Evolutionary conservation across 1,140 invertebrate species (phyloP), one percentile per base, ranked within the genome.

Genomic region (Bradysia coprophila): DNA sequence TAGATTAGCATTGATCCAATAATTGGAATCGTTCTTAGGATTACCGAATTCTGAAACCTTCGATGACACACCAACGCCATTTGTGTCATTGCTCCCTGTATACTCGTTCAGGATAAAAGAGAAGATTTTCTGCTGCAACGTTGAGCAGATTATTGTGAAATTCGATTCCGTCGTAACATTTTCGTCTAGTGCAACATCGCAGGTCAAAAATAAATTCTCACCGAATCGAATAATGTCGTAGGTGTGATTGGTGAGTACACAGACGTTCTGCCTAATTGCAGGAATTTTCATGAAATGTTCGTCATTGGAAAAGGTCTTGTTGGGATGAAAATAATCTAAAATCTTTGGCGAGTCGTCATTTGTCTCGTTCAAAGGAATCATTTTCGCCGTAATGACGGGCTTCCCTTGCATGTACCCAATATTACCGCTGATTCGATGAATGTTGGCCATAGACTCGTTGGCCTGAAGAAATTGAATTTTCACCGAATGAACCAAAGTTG

Each of bases 1-100:
- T 5, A 54, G 33, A 22, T 54, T 32, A 20, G 59, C 21, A 2
- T 47, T 46, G n/a, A 53, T 18, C 57, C 57, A 59, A 31, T 57
- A 6, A 37, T 41, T 18, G 19, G 40, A 39, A 23, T 19, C 10
- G 37, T 49, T 49, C 21, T 49, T 18, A 1, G 57, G 57, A 40
- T 46, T 50, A 13, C 57, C 57, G 28, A 59, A 31, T 16, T 49
- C 48, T 0, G 57, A 59, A 15, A 56, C 43, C 13, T 10, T n/a
- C 4, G 4, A 20, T 20, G 13, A 20, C 11, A 38, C n/a, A 4
- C 13, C 16, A 4, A 10, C 18, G 13, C 21, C 18, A 19, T 18
- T 18, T 10, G 36, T 38, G 4, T n/a, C n/a, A 19, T 38, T 38
- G 15, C 5, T 20, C 11, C 21, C 13, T 38, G 18, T 11, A 6